These are phyloP conservation scores for Dendronephthya gigantea DNA, from an alignment of 64 coral and sea anemone species.

Conservation along the genomic window DNA sequence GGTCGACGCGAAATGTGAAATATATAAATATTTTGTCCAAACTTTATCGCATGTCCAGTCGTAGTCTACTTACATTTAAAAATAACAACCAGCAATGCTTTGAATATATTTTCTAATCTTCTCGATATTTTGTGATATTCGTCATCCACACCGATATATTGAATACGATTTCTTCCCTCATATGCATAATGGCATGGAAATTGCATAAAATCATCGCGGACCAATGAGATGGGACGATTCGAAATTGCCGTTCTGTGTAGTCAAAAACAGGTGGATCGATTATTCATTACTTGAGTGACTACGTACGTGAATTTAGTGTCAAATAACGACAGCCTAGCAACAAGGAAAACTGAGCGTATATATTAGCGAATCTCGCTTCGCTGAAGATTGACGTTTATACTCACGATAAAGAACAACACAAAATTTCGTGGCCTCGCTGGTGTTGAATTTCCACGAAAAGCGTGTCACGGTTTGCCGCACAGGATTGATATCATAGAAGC, in stretches of 20 bases:
- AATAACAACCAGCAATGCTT: no score
- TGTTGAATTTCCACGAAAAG: neutral
- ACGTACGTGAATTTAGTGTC: neutral
- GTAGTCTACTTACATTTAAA: no score
- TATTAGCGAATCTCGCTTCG: neutral
- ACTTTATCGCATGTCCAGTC: no score
- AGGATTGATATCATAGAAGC: neutral
- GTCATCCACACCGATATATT: neutral
- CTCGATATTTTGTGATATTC: no score
- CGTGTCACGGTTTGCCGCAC: neutral
- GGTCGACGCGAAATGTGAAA: no score
- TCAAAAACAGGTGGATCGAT: conserved; percentile 4
- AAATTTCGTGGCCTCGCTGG: neutral
- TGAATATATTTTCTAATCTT: no score
- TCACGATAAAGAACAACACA: neutral
- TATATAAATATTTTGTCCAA: no score
- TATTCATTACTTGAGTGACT: conserved; percentile 13
- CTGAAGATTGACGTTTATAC: neutral
- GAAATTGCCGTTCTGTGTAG: neutral
- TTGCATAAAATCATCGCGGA: neutral
- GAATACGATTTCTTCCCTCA: neutral
- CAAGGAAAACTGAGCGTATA: neutral
- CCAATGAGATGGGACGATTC: neutral
- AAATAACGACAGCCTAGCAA: conserved; percentile 20
- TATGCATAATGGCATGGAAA: conserved; percentile 12